Percentiles rank a stretch among this genome's conserved stretches.
These are phyloP conservation scores for Acleris literana DNA, from an alignment of 2,888 invertebrate genomes.

Conservation along the genomic window DNA sequence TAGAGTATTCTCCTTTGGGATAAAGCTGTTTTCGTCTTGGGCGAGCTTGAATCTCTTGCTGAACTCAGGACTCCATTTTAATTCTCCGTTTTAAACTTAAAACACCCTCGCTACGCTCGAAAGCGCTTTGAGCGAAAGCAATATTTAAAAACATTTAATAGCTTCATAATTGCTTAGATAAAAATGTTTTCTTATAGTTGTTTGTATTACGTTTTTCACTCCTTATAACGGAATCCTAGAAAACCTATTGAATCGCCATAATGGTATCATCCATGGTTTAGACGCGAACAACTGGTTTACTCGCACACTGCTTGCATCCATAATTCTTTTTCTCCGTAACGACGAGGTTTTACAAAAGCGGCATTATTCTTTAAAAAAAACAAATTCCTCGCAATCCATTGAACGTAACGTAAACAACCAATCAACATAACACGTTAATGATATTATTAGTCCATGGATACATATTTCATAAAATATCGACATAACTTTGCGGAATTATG, in stretches of 20 bases:
- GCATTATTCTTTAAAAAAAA: slow-evolving; percentile 18
- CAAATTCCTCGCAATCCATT: slow-evolving; percentile 4
- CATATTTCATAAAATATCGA: too few relatives aligned
- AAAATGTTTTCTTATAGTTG: neutral
- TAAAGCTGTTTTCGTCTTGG: too few relatives aligned
- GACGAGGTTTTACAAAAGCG: slow-evolving; percentile 18
- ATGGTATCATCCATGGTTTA: slow-evolving; percentile 54
- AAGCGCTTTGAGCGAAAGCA: too few relatives aligned
- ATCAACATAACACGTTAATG: neutral
- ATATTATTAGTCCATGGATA: too few relatives aligned
- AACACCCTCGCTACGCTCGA: too few relatives aligned
- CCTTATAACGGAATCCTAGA: slow-evolving; percentile 47
- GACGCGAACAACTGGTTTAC: slow-evolving; percentile 54
- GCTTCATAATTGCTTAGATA: neutral
- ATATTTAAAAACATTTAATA: too few relatives aligned
- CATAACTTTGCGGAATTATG: too few relatives aligned
- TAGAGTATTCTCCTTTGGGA: too few relatives aligned
- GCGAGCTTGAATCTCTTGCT: too few relatives aligned
- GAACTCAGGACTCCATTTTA: too few relatives aligned
- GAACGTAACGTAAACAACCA: neutral
- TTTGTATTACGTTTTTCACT: neutral
- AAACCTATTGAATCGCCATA: slow-evolving; percentile 62
- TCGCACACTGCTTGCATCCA: slow-evolving; percentile 37
- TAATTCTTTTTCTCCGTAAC: slow-evolving; percentile 24
- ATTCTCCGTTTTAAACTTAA: too few relatives aligned